These are phyloP conservation scores for Oxycera nigricornis DNA, from an alignment of 2,888 invertebrate genomes.

Conservation along the genomic window DNA sequence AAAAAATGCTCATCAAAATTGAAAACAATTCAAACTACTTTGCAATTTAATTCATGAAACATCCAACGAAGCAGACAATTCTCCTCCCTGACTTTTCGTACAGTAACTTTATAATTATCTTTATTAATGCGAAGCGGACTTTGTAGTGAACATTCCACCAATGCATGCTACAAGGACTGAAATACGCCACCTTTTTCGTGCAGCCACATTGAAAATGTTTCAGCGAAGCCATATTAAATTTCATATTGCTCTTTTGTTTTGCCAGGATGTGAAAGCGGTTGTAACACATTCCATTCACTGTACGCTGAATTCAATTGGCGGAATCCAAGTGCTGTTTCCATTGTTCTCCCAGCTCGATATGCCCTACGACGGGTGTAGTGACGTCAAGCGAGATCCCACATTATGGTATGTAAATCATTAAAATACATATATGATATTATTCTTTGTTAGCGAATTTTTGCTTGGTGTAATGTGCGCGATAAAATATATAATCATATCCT, in stretches of 20 bases:
- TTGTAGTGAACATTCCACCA: too few species aligned
- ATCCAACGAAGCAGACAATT: too few species aligned
- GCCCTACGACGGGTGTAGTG: slow-evolving; percentile 83
- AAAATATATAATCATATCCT: background rate
- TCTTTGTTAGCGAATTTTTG: background rate
- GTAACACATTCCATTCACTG: slow-evolving; percentile 99
- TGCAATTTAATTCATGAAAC: too few species aligned
- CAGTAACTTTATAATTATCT: too few species aligned
- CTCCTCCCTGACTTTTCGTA: too few species aligned
- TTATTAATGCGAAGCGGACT: too few species aligned
- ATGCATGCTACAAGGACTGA: too few species aligned
- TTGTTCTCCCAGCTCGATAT: slow-evolving; percentile 97
- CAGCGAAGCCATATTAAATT: background rate
- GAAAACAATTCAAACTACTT: too few species aligned
- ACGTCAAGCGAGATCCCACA: slow-evolving; percentile 85
- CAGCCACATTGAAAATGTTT: too few species aligned
- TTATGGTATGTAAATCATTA: slow-evolving; percentile 71
- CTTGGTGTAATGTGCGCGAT: background rate
- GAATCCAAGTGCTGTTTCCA: slow-evolving; percentile 97
- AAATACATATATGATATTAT: background rate
- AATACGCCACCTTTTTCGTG: too few species aligned
- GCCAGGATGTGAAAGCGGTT: slow-evolving; percentile 97
- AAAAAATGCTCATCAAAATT: too few species aligned
- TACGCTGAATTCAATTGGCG: slow-evolving; percentile 98
- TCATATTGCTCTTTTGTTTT: slow-evolving; percentile 28